Conservation (phyloP, 2,797 vertebrate species). For the Acipenser transmontanus region DNA sequence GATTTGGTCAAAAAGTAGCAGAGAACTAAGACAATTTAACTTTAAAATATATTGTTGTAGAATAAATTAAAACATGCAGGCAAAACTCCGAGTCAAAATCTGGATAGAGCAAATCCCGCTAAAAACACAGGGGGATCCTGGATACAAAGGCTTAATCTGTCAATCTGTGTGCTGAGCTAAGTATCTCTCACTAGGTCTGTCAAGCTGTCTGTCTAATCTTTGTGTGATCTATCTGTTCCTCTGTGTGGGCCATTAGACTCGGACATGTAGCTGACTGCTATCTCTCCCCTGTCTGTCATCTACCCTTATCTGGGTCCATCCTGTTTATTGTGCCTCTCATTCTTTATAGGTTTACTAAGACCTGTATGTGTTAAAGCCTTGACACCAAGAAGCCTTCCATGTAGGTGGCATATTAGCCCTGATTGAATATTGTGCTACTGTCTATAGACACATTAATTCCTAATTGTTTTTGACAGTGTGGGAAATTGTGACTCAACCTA, state of each 20-base stretch:
- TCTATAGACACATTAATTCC: not conserved
- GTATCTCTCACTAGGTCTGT: not conserved
- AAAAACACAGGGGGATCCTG: no score
- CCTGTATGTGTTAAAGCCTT: conserved; percentile 14
- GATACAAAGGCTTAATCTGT: no score
- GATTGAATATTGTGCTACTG: conserved; percentile 14
- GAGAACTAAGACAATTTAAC: no score
- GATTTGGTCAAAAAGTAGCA: no score
- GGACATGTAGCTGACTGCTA: conserved; percentile 33
- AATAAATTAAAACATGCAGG: no score
- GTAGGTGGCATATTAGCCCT: conserved; percentile 13
- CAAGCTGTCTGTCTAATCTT: not conserved
- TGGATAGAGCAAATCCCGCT: no score
- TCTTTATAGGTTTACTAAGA: not conserved
- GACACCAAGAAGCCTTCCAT: conserved; percentile 2
- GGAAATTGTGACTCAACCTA: not conserved
- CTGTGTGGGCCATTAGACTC: not conserved
- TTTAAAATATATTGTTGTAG: no score
- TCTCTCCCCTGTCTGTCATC: not conserved
- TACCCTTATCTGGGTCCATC: not conserved
- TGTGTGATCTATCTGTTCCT: not conserved
- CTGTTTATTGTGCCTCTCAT: not conserved
- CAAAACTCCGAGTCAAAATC: no score
- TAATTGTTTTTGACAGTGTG: conserved; percentile 7
- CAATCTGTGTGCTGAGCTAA: no score